Conservation (phyloP, 2,797 vertebrate genomes). For the Oreochromis mossambicus region DNA sequence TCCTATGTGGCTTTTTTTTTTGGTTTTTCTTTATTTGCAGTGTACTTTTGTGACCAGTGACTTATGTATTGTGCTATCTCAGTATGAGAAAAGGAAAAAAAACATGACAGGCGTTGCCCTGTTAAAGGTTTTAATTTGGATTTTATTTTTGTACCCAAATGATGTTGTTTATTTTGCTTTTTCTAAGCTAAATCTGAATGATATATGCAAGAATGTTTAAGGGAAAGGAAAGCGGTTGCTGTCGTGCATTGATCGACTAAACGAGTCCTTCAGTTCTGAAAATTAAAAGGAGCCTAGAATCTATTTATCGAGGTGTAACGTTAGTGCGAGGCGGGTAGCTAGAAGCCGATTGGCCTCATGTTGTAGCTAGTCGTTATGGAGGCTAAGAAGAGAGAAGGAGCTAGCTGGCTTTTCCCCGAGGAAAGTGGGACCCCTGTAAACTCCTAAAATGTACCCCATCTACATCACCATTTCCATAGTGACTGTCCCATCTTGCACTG, state of each 20-base stretch:
- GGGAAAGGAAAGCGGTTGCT: conserved; percentile 27
- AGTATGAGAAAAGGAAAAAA: conserved; percentile 42
- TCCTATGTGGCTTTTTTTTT: conserved; percentile 44
- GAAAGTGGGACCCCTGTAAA: conserved; percentile 48
- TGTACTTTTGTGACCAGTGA: conserved; percentile 75
- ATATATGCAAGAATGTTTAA: conserved; percentile 57
- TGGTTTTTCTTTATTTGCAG: conserved; percentile 55
- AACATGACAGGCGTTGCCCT: conserved; percentile 28
- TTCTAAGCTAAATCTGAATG: conserved; percentile 66
- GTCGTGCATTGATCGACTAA: conserved; percentile 18
- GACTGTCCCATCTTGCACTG: conserved; percentile 70
- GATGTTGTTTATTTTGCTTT: conserved; percentile 60
- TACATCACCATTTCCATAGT: conserved; percentile 66
- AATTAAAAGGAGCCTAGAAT: neutral
- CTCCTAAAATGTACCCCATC: conserved; percentile 54
- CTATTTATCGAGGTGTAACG: conserved; percentile 40
- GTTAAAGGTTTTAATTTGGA: conserved; percentile 72
- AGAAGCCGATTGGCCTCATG: conserved; percentile 10
- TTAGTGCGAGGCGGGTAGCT: neutral
- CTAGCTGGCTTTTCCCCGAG: conserved; percentile 8
- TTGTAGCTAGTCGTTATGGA: conserved; percentile 4
- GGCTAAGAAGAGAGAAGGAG: neutral
- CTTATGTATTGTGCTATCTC: conserved; percentile 70
- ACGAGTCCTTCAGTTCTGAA: neutral
- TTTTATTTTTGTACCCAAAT: conserved; percentile 80